Evolutionary conservation across 2,888 invertebrate genomes (phyloP), one percentile per base, ranked within the genome.

Genomic region (Adelphocoris suturalis): DNA sequence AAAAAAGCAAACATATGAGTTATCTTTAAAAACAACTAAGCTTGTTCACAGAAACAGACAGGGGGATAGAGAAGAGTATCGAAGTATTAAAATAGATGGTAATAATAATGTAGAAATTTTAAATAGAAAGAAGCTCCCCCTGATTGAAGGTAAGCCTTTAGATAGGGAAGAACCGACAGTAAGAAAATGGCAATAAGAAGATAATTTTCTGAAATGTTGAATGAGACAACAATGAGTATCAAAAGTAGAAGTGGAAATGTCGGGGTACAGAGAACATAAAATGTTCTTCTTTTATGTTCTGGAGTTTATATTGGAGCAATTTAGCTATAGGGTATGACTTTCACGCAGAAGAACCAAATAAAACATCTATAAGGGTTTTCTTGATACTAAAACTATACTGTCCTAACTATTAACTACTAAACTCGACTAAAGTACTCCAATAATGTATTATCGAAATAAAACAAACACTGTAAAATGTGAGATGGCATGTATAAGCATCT

Each of bases 351-450:
- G 14, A 46, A 78, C 78, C 13, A 78, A 52, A 23, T 82, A 52
- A 82, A 37, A 80, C 46, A 11, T 80, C 46, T 80, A 68, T 19
- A 23, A 23, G 68, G 68, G 19, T 68, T 68, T n/a, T 23, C 11
- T 46, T 78, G 37, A 37, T 27, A 78, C 78, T 78, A 78, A 37
- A 19, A 78, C 78, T 78, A 78, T 37, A 46, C 68, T 78, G 46
- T n/a, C 78, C 47, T 37, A 78, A 14, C 78, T 78, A 78, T 16
- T 47, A 19, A 47, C 78, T 78, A 78, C 78, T 14, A 23, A 82
- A 82, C 82, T 47, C 82, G 52, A 82, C 82, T 82, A 55, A 82
- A 82, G 48, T 82, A 82, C 48, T 82, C 55, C 48, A 82, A 82
- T 82, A 52, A 55, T 19, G 37, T 37, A 19, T 82, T 82, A 48